phyloP scores from a whole-genome alignment of 2,113 vertebrate species.

The Haplotaxodon microlepis region DNA sequence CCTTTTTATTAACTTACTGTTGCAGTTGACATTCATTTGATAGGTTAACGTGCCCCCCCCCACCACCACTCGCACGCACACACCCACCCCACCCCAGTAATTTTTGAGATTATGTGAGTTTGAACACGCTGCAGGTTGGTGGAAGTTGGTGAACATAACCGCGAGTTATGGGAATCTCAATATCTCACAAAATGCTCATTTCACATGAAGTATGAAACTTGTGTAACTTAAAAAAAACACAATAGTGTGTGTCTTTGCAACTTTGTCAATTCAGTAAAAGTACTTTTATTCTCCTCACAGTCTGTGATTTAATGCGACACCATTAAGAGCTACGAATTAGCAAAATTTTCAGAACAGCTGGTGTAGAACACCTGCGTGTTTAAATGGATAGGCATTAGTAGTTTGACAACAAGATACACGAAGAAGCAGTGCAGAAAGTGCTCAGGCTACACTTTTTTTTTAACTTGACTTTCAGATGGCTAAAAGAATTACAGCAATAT shows the following conservation, averaged over 20 bases:
- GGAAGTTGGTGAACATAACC: not conserved
- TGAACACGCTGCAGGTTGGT: not conserved
- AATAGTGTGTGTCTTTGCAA: not conserved
- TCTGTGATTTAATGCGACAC: fast-evolving
- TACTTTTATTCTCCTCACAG: not conserved
- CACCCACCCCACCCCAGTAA: not conserved
- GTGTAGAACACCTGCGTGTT: not conserved
- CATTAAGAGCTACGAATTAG: not conserved
- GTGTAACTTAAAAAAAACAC: not conserved
- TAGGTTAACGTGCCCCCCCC: not conserved
- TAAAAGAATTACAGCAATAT: not conserved
- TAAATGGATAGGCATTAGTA: not conserved
- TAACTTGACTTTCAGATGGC: not conserved
- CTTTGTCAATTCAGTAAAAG: not conserved
- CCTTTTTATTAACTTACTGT: not conserved
- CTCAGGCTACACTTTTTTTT: not conserved
- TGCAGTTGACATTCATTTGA: not conserved
- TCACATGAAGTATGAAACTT: fast-evolving
- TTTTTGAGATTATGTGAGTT: not conserved
- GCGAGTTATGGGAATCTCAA: not conserved
- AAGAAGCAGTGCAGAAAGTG: not conserved
- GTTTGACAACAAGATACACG: fast-evolving
- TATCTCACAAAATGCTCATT: not conserved
- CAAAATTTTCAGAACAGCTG: not conserved
- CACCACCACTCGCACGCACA: fast-evolving